A percentile compares a stretch with the other conserved stretches of the same genome.
Evolutionary conservation across 2,113 vertebrate species (phyloP).

Genomic region (Pteruthius melanotis): DNA sequence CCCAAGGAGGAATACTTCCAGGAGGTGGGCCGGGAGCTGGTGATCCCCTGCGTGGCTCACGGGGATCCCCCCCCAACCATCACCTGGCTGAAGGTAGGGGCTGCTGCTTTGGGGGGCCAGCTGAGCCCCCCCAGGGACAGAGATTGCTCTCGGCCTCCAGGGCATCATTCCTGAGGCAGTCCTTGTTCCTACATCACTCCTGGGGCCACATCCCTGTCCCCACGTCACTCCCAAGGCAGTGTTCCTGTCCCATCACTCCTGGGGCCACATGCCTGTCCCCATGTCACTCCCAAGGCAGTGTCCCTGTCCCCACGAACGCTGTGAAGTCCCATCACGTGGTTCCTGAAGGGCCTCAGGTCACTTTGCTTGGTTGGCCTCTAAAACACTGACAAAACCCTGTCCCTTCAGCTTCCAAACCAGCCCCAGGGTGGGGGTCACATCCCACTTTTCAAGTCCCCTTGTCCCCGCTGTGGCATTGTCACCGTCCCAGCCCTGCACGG

Average conservation of each 20-base stretch:
- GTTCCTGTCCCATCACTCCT: background rate
- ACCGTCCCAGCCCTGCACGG: rapidly evolving
- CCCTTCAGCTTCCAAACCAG: background rate
- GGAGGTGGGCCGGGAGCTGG: constrained; percentile 89
- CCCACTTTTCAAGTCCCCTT: background rate
- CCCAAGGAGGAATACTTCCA: constrained; percentile 90
- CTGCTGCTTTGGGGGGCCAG: background rate
- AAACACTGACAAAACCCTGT: background rate
- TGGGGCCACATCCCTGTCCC: background rate
- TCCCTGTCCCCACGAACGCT: rapidly evolving
- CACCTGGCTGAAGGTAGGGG: constrained; percentile 88
- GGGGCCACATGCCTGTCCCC: background rate
- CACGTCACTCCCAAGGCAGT: no score
- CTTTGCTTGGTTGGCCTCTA: background rate
- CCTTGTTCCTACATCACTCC: rapidly evolving
- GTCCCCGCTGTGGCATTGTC: background rate
- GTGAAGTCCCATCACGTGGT: background rate
- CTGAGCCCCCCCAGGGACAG: rapidly evolving
- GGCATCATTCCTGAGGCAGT: background rate
- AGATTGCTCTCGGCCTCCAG: background rate
- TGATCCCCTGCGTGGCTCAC: constrained; percentile 81
- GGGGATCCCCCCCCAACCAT: constrained; percentile 86
- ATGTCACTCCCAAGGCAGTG: rapidly evolving
- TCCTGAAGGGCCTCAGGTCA: background rate
- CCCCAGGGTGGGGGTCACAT: rapidly evolving